These are phyloP conservation scores for Philaenus spumarius DNA, from an alignment of 1,140 invertebrate species.

Conservation along the genomic window DNA sequence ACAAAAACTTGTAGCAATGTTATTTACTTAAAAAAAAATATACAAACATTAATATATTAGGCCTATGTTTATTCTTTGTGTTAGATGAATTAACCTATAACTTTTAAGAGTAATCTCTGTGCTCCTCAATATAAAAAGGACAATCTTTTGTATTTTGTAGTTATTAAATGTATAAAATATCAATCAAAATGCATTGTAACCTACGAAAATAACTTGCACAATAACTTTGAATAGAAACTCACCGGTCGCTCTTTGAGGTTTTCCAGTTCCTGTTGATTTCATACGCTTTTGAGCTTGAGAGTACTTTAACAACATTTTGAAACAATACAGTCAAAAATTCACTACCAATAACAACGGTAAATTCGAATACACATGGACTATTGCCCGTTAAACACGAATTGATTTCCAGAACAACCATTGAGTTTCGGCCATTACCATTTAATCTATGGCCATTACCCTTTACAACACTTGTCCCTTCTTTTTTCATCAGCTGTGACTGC, in stretches of 20 bases:
- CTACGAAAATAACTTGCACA: background rate
- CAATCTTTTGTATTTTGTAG: no score
- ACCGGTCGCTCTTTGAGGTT: constrained; percentile 19
- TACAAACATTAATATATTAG: no score
- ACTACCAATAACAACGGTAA: background rate
- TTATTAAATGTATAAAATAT: no score
- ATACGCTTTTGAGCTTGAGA: constrained; percentile 17
- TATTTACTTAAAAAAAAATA: no score
- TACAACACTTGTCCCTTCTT: background rate
- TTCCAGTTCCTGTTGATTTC: constrained; percentile 13
- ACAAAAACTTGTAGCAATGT: no score
- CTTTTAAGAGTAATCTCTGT: no score
- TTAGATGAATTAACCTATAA: no score
- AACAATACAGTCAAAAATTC: background rate
- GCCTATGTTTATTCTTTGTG: no score
- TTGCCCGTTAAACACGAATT: background rate
- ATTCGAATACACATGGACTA: background rate
- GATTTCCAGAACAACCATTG: background rate
- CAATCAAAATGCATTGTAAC: no score
- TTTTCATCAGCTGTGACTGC: background rate
- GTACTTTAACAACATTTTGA: constrained; percentile 20
- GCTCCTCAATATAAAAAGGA: no score
- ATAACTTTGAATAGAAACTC: background rate
- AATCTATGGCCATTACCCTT: background rate
- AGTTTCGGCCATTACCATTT: background rate